phyloP scores from a whole-genome alignment of 2,888 invertebrate genomes.

The Slavum lentiscoides region DNA sequence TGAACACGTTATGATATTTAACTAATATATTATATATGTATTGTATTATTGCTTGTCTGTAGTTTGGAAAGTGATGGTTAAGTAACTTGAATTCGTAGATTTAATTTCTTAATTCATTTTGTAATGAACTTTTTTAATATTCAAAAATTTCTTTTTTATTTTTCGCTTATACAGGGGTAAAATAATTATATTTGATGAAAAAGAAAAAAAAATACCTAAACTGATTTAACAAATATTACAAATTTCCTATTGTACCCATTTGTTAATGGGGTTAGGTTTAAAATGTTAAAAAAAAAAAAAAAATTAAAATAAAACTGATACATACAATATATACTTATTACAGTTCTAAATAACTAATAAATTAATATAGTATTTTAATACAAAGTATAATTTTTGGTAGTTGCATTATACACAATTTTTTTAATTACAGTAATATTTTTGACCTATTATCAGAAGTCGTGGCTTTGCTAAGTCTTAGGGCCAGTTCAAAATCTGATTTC shows the following conservation, averaged over 20 bases:
- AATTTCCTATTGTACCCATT: not conserved
- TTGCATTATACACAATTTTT: conserved; percentile 30
- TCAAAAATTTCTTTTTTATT: not conserved
- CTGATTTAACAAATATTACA: conserved; percentile 26
- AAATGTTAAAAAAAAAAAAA: not conserved
- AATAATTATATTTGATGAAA: conserved; percentile 22
- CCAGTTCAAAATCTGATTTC: conserved; percentile 74
- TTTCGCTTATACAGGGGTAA: not conserved
- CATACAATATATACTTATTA: conserved; percentile 5
- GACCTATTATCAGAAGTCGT: conserved; percentile 54
- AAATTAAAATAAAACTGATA: conserved; percentile 41
- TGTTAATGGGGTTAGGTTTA: not conserved
- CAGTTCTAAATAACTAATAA: conserved; percentile 37
- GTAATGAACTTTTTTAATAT: not conserved
- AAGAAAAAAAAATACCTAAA: not conserved
- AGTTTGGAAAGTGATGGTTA: not conserved
- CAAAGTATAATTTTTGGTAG: conserved; percentile 52
- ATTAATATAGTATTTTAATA: conserved; percentile 41
- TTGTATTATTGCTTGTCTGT: not conserved
- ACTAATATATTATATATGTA: not conserved
- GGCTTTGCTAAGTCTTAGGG: conserved; percentile 69
- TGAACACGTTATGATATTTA: conserved; percentile 4
- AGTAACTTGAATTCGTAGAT: not conserved
- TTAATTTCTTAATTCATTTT: not conserved
- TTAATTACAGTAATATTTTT: conserved; percentile 49